phyloP scores from a whole-genome alignment of 2,888 invertebrate species.

The Diloba caeruleocephala region DNA sequence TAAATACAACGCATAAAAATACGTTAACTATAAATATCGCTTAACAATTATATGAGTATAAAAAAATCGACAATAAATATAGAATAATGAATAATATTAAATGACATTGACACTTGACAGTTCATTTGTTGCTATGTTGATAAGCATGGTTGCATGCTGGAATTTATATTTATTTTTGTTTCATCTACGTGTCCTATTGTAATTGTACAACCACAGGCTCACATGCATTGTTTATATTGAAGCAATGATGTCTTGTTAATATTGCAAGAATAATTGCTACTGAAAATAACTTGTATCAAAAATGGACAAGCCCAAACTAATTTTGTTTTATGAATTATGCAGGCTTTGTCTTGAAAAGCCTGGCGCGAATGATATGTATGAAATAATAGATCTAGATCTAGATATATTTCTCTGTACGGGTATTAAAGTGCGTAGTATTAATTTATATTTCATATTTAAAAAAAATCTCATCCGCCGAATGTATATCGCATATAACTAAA shows the following conservation, averaged over 20 bases:
- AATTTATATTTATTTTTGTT: too few relatives aligned
- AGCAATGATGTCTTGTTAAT: not conserved
- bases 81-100: too few relatives aligned
- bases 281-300: not conserved
- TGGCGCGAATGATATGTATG: conserved; percentile 58
- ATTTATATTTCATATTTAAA: not conserved
- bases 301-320: conserved; percentile 45
- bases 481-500: too few relatives aligned
- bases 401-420: conserved; percentile 64
- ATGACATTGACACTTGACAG: too few relatives aligned
- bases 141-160: too few relatives aligned
- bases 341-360: conserved; percentile 66
- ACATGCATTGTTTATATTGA: not conserved
- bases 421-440: conserved; percentile 58
- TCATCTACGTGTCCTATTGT: too few relatives aligned
- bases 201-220: too few relatives aligned
- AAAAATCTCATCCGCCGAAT: not conserved
- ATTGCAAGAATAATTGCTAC: not conserved
- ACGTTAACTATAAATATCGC: too few relatives aligned
- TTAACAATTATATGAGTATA: too few relatives aligned
- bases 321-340: conserved; percentile 63
- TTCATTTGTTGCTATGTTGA: too few relatives aligned
- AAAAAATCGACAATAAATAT: too few relatives aligned
- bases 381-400: conserved; percentile 49
- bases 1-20: too few relatives aligned